phyloP scores from a whole-genome alignment of 2,797 vertebrate species.

The Sebastes cheni region DNA sequence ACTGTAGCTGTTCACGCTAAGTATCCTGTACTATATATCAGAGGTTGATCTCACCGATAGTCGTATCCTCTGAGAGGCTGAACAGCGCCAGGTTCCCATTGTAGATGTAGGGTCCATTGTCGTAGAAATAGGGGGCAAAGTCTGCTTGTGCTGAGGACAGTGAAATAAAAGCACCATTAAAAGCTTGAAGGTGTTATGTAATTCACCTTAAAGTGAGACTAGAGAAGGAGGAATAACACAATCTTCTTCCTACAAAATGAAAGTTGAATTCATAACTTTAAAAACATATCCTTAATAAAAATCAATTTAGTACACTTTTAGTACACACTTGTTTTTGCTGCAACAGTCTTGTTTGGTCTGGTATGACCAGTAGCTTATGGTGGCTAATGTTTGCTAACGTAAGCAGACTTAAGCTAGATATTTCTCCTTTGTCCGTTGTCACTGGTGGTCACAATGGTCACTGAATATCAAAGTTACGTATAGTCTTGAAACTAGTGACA shows the following conservation, averaged over 20 bases:
- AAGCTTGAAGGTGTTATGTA: background rate
- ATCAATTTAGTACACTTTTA: background rate
- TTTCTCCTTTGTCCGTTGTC: background rate
- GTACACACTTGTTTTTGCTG: background rate
- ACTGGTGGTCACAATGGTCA: background rate
- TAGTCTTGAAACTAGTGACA: background rate
- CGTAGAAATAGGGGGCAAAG: slow-evolving; percentile 95
- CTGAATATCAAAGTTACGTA: background rate
- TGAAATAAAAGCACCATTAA: slow-evolving; percentile 5
- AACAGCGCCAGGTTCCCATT: slow-evolving; percentile 95
- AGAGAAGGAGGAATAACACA: background rate
- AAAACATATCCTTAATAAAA: background rate
- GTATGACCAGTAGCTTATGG: background rate
- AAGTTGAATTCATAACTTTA: background rate
- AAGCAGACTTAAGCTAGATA: background rate
- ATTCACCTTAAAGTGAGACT: background rate
- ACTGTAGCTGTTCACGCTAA: background rate
- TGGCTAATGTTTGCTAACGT: background rate
- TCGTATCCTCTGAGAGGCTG: slow-evolving; percentile 93
- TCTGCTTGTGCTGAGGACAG: slow-evolving; percentile 85
- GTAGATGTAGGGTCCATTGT: slow-evolving; percentile 91
- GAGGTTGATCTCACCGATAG: slow-evolving; percentile 85
- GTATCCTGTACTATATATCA: background rate
- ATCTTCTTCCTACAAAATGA: background rate
- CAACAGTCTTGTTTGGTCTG: background rate